These are phyloP conservation scores for Nasonia giraulti DNA, from an alignment of 1,140 invertebrate species.

Conservation along the genomic window DNA sequence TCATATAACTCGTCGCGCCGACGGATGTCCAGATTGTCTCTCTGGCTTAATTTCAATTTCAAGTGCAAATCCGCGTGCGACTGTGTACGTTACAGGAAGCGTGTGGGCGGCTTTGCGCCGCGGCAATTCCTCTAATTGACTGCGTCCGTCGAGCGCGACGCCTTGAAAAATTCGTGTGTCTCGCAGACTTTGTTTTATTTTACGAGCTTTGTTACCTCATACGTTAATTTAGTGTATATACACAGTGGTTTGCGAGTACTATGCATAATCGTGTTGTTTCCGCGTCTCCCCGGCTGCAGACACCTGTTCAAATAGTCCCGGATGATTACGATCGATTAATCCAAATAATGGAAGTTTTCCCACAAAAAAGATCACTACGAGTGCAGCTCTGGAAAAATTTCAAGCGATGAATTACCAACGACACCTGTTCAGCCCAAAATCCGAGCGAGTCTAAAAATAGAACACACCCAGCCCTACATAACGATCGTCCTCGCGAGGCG, in stretches of 20 bases:
- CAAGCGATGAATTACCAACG: not conserved
- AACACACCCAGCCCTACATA: not conserved
- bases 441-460: not conserved
- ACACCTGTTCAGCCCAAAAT: not conserved
- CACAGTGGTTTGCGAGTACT: not conserved
- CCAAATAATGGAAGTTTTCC: too few species aligned
- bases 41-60: not conserved
- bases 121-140: conserved; percentile 56
- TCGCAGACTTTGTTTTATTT: not conserved
- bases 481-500: not conserved
- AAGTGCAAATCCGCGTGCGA: conserved; percentile 3
- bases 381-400: too few species aligned
- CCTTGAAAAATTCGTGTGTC: conserved; percentile 19
- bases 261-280: too few species aligned
- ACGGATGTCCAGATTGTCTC: not conserved
- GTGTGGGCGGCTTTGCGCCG: conserved; percentile 49
- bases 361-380: too few species aligned
- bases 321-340: too few species aligned
- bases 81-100: conserved; percentile 51
- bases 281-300: too few species aligned
- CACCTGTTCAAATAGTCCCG: too few species aligned
- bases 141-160: conserved; percentile 54
- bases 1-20: not conserved
- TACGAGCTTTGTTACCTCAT: not conserved
- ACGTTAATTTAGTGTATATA: too few species aligned